These are phyloP conservation scores for Rhopalosiphum maidis DNA, from an alignment of 1,140 invertebrate species.

Conservation along the genomic window DNA sequence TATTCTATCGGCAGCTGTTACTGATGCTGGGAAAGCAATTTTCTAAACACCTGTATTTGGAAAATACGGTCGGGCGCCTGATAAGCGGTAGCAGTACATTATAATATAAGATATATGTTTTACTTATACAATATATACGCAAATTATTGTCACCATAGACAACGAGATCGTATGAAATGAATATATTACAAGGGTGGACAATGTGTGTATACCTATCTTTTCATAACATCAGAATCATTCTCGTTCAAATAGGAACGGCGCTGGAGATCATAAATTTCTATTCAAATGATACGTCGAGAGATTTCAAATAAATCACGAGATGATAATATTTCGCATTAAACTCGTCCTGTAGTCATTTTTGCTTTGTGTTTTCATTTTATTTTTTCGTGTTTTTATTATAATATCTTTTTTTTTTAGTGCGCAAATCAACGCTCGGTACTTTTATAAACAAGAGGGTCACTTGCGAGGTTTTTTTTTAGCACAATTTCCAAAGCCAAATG, in stretches of 20 bases:
- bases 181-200: neutral
- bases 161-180: neutral
- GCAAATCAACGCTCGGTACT: neutral
- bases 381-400: neutral
- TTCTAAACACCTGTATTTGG: neutral
- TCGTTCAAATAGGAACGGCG: neutral
- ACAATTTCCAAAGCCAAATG: neutral
- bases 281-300: neutral
- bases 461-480: neutral
- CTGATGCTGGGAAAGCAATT: neutral
- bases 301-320: neutral
- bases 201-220: neutral
- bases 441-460: neutral
- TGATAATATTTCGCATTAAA: neutral
- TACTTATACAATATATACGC: neutral
- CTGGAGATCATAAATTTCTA: neutral
- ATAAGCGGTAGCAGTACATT: neutral
- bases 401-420: neutral
- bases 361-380: neutral
- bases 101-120: neutral
- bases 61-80: neutral
- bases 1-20: neutral
- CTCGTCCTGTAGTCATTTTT: neutral
- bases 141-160: constrained; percentile 17
- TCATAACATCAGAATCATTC: neutral